These are phyloP conservation scores for Drosophila obscura DNA, from an alignment of 1,140 invertebrate genomes.

Conservation along the genomic window DNA sequence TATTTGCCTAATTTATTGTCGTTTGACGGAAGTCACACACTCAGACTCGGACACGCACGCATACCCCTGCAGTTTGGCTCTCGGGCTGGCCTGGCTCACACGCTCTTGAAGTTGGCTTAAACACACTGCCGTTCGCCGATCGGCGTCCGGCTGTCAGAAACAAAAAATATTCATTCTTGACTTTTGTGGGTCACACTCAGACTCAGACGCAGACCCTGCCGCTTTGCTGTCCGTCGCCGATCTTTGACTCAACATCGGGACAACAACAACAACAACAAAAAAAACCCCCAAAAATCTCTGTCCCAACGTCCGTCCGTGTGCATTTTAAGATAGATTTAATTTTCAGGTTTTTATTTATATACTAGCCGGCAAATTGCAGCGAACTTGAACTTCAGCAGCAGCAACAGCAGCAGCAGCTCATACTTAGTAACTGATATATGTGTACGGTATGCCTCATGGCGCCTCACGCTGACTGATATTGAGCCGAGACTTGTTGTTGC, in stretches of 20 bases:
- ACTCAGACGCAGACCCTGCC: background rate
- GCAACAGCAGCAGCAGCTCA: conserved; percentile 6
- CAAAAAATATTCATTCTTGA: conserved; percentile 78
- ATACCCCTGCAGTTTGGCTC: conserved; percentile 4
- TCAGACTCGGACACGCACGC: conserved; percentile 16
- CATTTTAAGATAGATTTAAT: conserved; percentile 41
- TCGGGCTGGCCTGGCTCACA: too few relatives aligned
- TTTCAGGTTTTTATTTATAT: conserved; percentile 48
- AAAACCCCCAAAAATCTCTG: background rate
- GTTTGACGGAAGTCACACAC: conserved; percentile 74
- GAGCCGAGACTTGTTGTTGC: conserved; percentile 14
- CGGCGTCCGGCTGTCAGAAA: conserved; percentile 35
- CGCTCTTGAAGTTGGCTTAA: conserved; percentile 49
- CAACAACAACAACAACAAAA: conserved; percentile 23
- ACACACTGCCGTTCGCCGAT: conserved; percentile 11
- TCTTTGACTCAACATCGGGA: conserved; percentile 24
- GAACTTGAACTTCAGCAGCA: conserved; percentile 76
- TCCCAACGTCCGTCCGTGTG: conserved; percentile 14
- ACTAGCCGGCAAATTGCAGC: conserved; percentile 65
- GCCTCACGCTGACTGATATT: conserved; percentile 23
- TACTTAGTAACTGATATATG: conserved; percentile 47
- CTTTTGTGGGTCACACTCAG: conserved; percentile 66
- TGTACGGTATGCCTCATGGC: conserved; percentile 21
- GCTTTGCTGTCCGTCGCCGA: conserved; percentile 12
- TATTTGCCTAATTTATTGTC: conserved; percentile 78